These are phyloP conservation scores for Mylabris phalerata DNA, from an alignment of 1,140 invertebrate species.

Conservation along the genomic window DNA sequence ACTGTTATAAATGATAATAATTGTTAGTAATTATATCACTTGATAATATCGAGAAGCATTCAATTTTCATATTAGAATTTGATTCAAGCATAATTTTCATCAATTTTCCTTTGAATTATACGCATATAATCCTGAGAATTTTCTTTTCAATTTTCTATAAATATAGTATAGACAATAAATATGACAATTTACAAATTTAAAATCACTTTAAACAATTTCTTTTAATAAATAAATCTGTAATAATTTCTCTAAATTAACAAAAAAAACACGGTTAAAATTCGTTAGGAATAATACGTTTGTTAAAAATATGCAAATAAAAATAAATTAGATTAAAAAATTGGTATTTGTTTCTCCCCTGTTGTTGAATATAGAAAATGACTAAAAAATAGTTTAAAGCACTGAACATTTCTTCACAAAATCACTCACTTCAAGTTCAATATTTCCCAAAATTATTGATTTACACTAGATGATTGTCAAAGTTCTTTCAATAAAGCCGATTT, in stretches of 20 bases:
- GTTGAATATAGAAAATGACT: constrained; percentile 3
- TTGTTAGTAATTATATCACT: too few relatives aligned
- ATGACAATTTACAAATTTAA: not conserved
- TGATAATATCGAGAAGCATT: too few relatives aligned
- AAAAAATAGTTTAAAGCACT: not conserved
- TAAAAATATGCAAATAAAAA: constrained; percentile 14
- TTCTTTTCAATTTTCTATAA: not conserved
- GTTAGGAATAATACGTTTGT: not conserved
- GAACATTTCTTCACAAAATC: not conserved
- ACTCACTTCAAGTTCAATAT: not conserved
- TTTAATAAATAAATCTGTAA: not conserved
- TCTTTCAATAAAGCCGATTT: constrained; percentile 85
- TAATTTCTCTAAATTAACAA: not conserved
- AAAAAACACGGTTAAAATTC: not conserved
- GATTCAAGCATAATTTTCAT: too few relatives aligned
- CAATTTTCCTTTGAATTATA: not conserved
- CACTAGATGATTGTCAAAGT: constrained; percentile 55
- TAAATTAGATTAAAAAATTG: constrained; percentile 1
- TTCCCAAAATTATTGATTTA: not conserved
- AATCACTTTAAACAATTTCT: not conserved
- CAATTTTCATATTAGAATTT: too few relatives aligned
- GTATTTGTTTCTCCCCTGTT: too few relatives aligned
- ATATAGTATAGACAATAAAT: not conserved
- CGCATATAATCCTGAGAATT: not conserved
- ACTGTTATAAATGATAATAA: too few relatives aligned